Evolutionary conservation across 1,140 invertebrate species (phyloP), one percentile per base, ranked within the genome.

Genomic region (Heliconius hermathena): DNA sequence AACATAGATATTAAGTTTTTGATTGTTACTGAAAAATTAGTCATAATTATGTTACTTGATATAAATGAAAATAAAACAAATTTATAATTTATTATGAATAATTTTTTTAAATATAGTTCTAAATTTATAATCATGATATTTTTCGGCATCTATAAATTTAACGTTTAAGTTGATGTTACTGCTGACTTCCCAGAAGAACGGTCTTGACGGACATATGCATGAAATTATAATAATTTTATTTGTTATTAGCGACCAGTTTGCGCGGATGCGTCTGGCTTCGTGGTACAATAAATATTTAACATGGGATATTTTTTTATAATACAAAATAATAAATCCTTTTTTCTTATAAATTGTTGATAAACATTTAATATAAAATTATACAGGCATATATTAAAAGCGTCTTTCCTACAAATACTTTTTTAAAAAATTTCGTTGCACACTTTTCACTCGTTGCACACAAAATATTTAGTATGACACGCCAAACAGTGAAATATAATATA

Each of bases 161-260:
- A 66, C 60, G 13, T 66, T 13, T 16, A 66, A 66, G 9, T 16
- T 16, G 60, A 66, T 66, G 60, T 66, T 66, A 29, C 60, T 66
- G 60, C 60, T 66, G 60, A 66, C 60, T 66, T 66, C 60, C n/a
- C 60, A 66, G 60, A 66, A 66, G 60, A 66, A 66, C 60, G 60
- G 60, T 66, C 26, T 66, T 66, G 60, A 46, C 71, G n/a, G 38
- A 38, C 20, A 38, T 66, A 72, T 66, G 26, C 26, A 66, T 66
- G 22, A 13, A 66, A 66, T 66, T 66, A 66, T 66, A 66, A 66
- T 66, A 5, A 66, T 66, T 66, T 66, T 66, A 66, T 66, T 66
- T 66, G 60, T 66, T 66, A 66, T 11, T 29, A 66, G 60, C 60
- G 60, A 66, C 60, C 26, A 66, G 60, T 29, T 66, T n/a, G 60